These are phyloP conservation scores for Teleogryllus occipitalis DNA, from an alignment of 1,140 invertebrate genomes.

Conservation along the genomic window DNA sequence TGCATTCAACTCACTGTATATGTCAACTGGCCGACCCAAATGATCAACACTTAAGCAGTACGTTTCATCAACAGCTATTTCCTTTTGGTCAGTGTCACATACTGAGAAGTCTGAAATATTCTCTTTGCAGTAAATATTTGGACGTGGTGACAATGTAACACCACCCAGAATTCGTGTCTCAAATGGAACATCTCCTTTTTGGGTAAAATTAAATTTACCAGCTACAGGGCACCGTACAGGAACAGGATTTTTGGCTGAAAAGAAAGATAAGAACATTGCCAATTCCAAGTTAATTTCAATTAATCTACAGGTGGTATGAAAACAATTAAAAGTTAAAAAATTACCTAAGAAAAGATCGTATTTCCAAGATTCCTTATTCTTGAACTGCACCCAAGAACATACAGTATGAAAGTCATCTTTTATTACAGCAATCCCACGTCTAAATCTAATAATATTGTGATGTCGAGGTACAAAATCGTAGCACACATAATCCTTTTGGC, in stretches of 20 bases:
- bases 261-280: constrained; percentile 24
- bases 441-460: constrained; percentile 90
- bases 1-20: constrained; percentile 59
- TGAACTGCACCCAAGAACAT: constrained; percentile 89
- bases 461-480: constrained; percentile 93
- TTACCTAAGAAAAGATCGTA: constrained; percentile 75
- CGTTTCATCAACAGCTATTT: constrained; percentile 78
- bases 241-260: constrained; percentile 77
- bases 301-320: too few species aligned
- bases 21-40: constrained; percentile 83
- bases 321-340: constrained; percentile 21
- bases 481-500: constrained; percentile 95
- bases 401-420: constrained; percentile 84
- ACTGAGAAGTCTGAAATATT: constrained; percentile 93
- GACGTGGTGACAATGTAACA: constrained; percentile 84
- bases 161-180: constrained; percentile 89
- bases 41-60: constrained; percentile 95
- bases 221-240: constrained; percentile 91
- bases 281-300: too few species aligned
- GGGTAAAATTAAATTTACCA: constrained; percentile 90
- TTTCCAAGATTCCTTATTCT: constrained; percentile 74
- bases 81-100: constrained; percentile 88
- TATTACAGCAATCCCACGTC: constrained; percentile 82
- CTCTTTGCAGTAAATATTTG: constrained; percentile 86
- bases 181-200: constrained; percentile 79